phyloP scores from a whole-genome alignment of 1,140 invertebrate species.

The Geopemphigus sp. region DNA sequence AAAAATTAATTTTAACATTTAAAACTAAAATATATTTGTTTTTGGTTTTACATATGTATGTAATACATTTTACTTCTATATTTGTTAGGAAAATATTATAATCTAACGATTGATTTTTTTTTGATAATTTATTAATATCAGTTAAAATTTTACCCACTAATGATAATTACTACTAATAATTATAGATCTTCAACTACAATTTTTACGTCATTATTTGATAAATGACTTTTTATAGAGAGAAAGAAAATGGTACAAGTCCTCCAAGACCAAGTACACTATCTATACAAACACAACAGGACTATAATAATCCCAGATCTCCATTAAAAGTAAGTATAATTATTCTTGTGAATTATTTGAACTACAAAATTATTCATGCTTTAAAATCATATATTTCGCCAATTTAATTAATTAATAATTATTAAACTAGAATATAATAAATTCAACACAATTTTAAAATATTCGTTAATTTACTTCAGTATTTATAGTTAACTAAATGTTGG shows the following conservation, averaged over 20 bases:
- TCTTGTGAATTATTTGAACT: constrained; percentile 28
- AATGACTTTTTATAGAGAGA: constrained; percentile 31
- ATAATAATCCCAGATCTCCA: constrained; percentile 49
- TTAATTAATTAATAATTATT: background rate
- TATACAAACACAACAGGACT: constrained; percentile 56
- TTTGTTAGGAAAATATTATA: too few species aligned
- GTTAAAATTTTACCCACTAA: background rate
- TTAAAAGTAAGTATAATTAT: constrained; percentile 54
- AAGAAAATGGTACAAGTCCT: constrained; percentile 59
- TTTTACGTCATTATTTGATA: background rate
- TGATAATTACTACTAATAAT: too few species aligned
- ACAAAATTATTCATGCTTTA: background rate
- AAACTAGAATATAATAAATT: background rate
- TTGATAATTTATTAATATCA: background rate
- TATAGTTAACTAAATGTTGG: background rate
- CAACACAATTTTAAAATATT: background rate
- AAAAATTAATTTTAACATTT: too few species aligned
- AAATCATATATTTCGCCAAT: too few species aligned
- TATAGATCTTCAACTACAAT: background rate
- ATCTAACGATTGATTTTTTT: background rate
- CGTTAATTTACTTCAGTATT: background rate
- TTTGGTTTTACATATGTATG: too few species aligned
- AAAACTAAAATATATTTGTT: too few species aligned
- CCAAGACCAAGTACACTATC: constrained; percentile 68
- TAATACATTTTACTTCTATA: too few species aligned